Conservation (phyloP, 2,113 vertebrate genomes). For the Clarias magur region DNA sequence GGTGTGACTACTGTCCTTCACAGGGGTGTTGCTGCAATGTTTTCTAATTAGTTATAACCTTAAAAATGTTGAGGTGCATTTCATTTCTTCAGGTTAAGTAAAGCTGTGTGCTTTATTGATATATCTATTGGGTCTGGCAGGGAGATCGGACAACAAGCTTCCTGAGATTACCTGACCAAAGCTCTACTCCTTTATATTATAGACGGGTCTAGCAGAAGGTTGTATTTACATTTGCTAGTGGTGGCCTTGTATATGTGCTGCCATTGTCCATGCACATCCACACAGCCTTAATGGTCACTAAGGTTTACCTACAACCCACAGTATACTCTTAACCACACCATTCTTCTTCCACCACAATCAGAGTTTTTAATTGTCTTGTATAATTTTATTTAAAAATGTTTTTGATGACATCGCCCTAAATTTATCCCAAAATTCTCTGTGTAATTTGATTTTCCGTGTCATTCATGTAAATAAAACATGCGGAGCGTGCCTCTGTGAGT, state of each 20-base stretch:
- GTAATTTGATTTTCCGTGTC: neutral
- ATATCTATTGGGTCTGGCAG: neutral
- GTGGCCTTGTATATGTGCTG: neutral
- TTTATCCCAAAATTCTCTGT: neutral
- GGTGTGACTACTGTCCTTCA: neutral
- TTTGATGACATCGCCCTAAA: neutral
- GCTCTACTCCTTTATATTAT: neutral
- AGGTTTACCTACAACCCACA: constrained; percentile 22
- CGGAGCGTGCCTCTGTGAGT: neutral
- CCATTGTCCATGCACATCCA: neutral
- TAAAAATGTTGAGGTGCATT: neutral
- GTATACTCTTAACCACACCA: neutral
- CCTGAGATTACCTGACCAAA: neutral
- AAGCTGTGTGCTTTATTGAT: neutral
- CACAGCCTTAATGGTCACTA: constrained; percentile 32
- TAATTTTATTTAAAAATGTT: neutral
- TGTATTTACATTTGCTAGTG: constrained; percentile 9
- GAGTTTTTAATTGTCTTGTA: neutral
- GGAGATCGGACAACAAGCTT: neutral
- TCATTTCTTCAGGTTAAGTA: neutral
- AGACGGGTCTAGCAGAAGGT: neutral
- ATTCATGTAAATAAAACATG: neutral
- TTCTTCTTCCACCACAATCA: neutral
- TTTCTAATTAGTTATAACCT: neutral
- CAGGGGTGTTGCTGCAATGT: neutral